Percentiles rank a stretch among this genome's conserved stretches.
These are phyloP conservation scores for Mirza zaza DNA, from an alignment of 2,113 vertebrate species.

Conservation along the genomic window DNA sequence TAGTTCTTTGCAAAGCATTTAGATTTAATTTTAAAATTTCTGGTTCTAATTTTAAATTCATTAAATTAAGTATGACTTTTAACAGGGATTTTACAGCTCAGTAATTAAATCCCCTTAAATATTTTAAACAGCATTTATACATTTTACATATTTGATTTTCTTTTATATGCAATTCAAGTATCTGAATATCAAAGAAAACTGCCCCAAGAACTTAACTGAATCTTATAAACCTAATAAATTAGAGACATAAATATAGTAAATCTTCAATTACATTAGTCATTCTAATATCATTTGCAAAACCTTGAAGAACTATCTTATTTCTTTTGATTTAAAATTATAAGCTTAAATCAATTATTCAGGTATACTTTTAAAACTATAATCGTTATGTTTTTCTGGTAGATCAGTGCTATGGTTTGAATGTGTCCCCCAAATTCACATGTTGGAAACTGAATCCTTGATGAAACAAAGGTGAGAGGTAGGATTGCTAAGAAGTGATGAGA, in stretches of 20 bases:
- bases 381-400: background rate
- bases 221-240: constrained; percentile 28
- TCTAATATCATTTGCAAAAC: background rate
- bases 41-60: constrained; percentile 46
- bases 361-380: background rate
- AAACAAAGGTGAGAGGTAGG: background rate
- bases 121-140: constrained; percentile 54
- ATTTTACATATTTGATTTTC: constrained; percentile 44
- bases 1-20: background rate
- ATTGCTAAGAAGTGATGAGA: background rate
- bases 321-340: background rate
- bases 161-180: constrained; percentile 22
- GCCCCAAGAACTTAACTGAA: background rate
- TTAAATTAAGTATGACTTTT: constrained; percentile 42
- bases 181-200: background rate
- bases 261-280: background rate
- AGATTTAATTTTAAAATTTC: constrained; percentile 52
- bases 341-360: background rate
- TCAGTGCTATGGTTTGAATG: background rate
- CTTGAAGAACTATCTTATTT: background rate
- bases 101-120: constrained; percentile 59
- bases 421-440: background rate
- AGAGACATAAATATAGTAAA: background rate
- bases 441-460: background rate
- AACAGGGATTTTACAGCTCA: constrained; percentile 19